A percentile compares a stretch with the other conserved stretches of the same genome.
These are phyloP conservation scores for Anabacerthia variegaticeps DNA, from an alignment of 2,797 vertebrate species.

Conservation along the genomic window DNA sequence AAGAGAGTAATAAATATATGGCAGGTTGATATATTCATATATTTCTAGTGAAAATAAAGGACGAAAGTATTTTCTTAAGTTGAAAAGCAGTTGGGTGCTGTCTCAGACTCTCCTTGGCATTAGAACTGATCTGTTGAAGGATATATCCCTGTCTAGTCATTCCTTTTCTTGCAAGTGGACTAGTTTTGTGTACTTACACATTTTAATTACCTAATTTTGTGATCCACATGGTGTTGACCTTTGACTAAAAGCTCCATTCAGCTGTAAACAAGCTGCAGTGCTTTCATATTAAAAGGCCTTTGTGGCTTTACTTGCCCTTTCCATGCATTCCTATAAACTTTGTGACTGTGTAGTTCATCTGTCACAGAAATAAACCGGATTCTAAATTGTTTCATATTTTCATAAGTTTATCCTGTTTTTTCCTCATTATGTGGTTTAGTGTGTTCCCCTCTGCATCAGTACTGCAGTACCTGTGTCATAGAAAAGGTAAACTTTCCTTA, in stretches of 20 bases:
- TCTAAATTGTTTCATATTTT: not conserved
- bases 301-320: not conserved
- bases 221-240: not conserved
- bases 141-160: not conserved
- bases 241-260: not conserved
- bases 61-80: not conserved
- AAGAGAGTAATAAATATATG: not conserved
- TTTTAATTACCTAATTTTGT: not conserved
- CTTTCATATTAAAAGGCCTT: not conserved
- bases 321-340: not conserved
- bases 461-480: not conserved
- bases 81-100: not conserved
- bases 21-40: not conserved
- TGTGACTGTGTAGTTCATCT: not conserved
- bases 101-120: not conserved
- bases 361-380: not conserved
- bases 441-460: not conserved
- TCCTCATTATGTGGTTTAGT: not conserved
- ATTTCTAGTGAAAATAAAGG: not conserved
- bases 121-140: not conserved
- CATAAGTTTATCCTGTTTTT: not conserved
- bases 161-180: not conserved
- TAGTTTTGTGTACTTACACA: not conserved
- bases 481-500: not conserved
- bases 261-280: not conserved